A percentile compares a stretch with the other conserved stretches of the same genome.
Evolutionary conservation across 2,888 invertebrate genomes (phyloP).

Genomic region (Apoda limacodes): DNA sequence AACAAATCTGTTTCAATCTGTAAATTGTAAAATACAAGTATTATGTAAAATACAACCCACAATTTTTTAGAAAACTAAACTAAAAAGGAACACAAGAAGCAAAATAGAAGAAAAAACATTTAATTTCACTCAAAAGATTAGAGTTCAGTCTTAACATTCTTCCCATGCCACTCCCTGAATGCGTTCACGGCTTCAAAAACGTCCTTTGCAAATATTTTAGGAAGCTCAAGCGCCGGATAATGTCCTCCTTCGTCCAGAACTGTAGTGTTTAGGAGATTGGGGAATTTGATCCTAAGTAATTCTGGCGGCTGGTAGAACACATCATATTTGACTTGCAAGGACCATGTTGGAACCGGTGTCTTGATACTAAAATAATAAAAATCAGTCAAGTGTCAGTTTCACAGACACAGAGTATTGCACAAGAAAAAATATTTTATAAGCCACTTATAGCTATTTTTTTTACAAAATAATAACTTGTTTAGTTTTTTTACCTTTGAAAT

Average conservation of each 20-base stretch:
- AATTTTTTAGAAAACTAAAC: background rate
- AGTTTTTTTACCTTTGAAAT: too few species aligned
- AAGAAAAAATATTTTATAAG: too few species aligned
- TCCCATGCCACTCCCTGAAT: constrained; percentile 30
- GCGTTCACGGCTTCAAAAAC: constrained; percentile 51
- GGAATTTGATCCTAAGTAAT: constrained; percentile 68
- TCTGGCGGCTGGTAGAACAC: constrained; percentile 68
- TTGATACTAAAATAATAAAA: constrained; percentile 70
- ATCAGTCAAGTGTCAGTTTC: too few species aligned
- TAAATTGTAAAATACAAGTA: too few species aligned
- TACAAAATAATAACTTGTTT: too few species aligned
- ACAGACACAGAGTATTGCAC: too few species aligned
- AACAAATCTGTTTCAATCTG: too few species aligned
- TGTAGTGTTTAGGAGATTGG: constrained; percentile 74
- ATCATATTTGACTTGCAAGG: constrained; percentile 78
- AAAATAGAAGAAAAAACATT: background rate
- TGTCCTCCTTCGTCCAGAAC: constrained; percentile 80
- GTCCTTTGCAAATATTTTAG: constrained; percentile 76
- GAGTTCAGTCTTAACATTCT: background rate
- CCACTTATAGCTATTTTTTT: too few species aligned
- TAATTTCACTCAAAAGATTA: background rate
- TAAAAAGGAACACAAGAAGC: background rate
- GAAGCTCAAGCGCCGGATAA: constrained; percentile 86
- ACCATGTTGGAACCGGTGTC: constrained; percentile 74
- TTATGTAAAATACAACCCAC: too few species aligned